These are phyloP conservation scores for Laothoe populi DNA, from an alignment of 2,888 invertebrate species.

Conservation along the genomic window DNA sequence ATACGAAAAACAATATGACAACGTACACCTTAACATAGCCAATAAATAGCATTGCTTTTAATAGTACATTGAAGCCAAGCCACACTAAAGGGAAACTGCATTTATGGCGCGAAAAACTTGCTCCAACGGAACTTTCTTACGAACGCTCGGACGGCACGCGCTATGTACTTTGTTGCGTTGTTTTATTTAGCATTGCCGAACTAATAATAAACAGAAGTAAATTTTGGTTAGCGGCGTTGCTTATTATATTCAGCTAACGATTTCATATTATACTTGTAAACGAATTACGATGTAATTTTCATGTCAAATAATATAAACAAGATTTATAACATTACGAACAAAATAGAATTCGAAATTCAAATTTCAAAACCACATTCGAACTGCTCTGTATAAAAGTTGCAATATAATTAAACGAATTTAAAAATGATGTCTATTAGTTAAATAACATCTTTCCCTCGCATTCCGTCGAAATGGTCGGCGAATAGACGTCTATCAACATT, in stretches of 20 bases:
- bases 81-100: constrained; percentile 5
- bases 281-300: too few species aligned
- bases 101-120: constrained; percentile 25
- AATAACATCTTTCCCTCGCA: too few species aligned
- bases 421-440: too few species aligned
- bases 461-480: too few species aligned
- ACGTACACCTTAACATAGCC: neutral
- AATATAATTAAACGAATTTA: too few species aligned
- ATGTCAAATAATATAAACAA: too few species aligned
- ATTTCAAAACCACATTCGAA: too few species aligned
- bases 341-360: too few species aligned
- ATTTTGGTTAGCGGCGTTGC: constrained; percentile 19
- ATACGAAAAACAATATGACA: neutral
- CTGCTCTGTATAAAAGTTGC: too few species aligned
- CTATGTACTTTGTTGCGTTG: constrained; percentile 10
- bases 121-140: constrained; percentile 19
- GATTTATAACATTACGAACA: too few species aligned
- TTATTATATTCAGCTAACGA: neutral
- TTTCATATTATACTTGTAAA: neutral
- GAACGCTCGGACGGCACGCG: constrained; percentile 11
- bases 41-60: neutral
- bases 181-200: constrained; percentile 18
- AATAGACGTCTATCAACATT: too few species aligned
- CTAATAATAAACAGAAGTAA: constrained; percentile 17
- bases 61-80: neutral